phyloP scores from a whole-genome alignment of 2,888 invertebrate species.

The Lithosia quadra region DNA sequence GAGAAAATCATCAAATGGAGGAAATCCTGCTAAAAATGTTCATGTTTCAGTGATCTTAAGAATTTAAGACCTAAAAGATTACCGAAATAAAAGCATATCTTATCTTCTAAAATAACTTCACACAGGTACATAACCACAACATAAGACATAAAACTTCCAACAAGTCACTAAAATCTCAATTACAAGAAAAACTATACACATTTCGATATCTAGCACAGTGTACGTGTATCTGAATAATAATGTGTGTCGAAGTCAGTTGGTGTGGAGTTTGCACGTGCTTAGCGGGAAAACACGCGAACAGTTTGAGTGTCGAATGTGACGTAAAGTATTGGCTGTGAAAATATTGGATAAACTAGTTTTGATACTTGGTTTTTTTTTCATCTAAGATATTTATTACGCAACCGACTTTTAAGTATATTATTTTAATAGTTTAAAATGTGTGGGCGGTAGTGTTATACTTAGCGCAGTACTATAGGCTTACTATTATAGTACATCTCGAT shows the following conservation, averaged over 20 bases:
- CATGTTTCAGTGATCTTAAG: no score
- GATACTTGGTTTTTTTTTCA: constrained; percentile 33
- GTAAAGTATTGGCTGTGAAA: constrained; percentile 43
- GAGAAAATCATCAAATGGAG: no score
- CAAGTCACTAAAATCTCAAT: constrained; percentile 21
- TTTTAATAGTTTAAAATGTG: no score
- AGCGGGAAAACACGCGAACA: constrained; percentile 32
- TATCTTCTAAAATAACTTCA: no score
- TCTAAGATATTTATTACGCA: not conserved
- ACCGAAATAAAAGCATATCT: no score
- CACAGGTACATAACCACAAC: no score
- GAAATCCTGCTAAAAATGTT: no score
- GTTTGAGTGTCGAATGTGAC: constrained; percentile 45
- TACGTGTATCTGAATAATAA: constrained; percentile 24
- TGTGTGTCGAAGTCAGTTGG: not conserved
- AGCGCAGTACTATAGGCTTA: no score
- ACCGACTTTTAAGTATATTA: no score
- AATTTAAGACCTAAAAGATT: no score
- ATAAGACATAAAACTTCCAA: not conserved
- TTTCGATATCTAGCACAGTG: constrained; percentile 23
- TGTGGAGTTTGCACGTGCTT: constrained; percentile 26
- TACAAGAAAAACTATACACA: constrained; percentile 25
- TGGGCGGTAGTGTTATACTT: no score
- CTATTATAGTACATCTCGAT: no score
- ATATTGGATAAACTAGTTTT: constrained; percentile 20